Conservation (phyloP, 2,113 vertebrate species). For the Pollimyrus isidori region DNA sequence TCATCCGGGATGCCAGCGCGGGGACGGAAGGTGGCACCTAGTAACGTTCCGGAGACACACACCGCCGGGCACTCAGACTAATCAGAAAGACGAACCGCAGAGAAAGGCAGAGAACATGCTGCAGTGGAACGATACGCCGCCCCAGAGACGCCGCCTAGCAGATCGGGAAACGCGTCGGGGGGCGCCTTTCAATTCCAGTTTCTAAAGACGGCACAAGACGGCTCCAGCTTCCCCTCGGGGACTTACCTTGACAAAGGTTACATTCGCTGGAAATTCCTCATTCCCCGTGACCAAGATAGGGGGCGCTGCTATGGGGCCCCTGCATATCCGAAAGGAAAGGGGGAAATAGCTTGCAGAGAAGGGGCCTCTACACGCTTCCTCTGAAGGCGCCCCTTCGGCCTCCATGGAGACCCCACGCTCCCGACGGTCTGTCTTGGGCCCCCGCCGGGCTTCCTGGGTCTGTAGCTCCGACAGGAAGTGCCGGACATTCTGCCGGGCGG, state of each 20-base stretch:
- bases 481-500: slow-evolving; percentile 73
- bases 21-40: not conserved
- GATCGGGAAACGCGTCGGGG: not conserved
- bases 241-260: slow-evolving; percentile 70
- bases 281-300: slow-evolving; percentile 41
- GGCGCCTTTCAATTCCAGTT: not conserved
- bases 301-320: slow-evolving; percentile 72
- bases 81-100: not conserved
- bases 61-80: not conserved
- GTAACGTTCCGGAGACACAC: not conserved
- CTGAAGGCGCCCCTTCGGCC: not conserved
- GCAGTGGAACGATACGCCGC: not conserved
- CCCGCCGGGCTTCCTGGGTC: slow-evolving; percentile 30
- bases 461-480: slow-evolving; percentile 75
- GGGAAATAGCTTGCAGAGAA: slow-evolving; percentile 48
- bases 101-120: not conserved
- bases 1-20: not conserved
- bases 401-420: not conserved
- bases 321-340: slow-evolving; percentile 62
- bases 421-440: not conserved
- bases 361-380: not conserved
- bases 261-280: slow-evolving; percentile 68
- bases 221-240: not conserved
- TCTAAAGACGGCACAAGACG: not conserved
- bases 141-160: not conserved